These are phyloP conservation scores for Rattus rattus DNA, from an alignment of 2,113 vertebrate species.

Conservation along the genomic window DNA sequence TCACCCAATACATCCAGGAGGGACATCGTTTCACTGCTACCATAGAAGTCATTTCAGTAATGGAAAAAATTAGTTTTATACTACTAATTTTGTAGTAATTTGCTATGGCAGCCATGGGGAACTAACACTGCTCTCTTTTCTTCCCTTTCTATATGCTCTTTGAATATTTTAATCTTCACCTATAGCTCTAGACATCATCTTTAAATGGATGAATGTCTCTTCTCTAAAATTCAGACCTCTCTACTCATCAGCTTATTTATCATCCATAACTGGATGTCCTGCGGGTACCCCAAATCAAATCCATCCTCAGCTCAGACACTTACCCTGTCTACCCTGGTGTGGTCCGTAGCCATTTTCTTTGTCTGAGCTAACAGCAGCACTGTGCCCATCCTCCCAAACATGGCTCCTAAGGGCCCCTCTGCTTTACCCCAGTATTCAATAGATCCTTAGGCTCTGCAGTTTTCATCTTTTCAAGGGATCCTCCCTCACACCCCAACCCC, in stretches of 20 bases:
- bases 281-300: neutral
- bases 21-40: neutral
- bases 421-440: neutral
- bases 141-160: neutral
- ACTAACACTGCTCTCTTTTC: neutral
- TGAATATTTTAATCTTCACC: neutral
- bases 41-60: neutral
- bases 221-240: slow-evolving; percentile 1
- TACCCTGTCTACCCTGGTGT: too few relatives aligned
- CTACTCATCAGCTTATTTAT: neutral
- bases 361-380: neutral
- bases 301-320: neutral
- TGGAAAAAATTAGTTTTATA: neutral
- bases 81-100: neutral
- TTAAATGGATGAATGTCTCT: neutral
- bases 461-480: neutral
- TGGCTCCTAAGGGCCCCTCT: neutral
- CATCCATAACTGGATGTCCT: neutral
- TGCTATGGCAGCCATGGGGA: neutral
- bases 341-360: neutral
- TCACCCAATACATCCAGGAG: neutral
- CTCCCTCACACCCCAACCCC: neutral
- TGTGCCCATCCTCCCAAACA: neutral
- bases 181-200: neutral
- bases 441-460: neutral